phyloP scores from a whole-genome alignment of 1,140 invertebrate species.

The Heliconius hewitsoni region DNA sequence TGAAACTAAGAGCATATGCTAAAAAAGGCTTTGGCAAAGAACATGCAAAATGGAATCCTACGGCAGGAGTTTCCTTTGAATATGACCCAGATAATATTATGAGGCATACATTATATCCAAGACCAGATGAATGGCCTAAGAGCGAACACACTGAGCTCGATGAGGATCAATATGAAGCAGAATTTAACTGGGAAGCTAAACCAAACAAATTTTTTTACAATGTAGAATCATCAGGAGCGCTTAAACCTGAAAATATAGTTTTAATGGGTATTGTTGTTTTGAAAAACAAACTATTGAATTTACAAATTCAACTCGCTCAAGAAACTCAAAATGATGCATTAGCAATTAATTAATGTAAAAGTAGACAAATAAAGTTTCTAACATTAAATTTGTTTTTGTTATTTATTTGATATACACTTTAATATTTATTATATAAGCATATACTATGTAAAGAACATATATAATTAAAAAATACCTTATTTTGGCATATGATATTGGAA shows the following conservation, averaged over 20 bases:
- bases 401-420: neutral
- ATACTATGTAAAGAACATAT: neutral
- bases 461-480: too few species aligned
- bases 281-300: slow-evolving; percentile 97
- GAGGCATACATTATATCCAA: slow-evolving; percentile 97
- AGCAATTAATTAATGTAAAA: slow-evolving; percentile 83
- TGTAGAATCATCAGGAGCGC: slow-evolving; percentile 96
- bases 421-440: neutral
- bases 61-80: slow-evolving; percentile 98
- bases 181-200: slow-evolving; percentile 95
- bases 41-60: slow-evolving; percentile 99
- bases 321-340: slow-evolving; percentile 92
- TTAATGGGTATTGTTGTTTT: slow-evolving; percentile 95
- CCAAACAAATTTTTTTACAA: slow-evolving; percentile 99
- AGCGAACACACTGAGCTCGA: slow-evolving; percentile 97
- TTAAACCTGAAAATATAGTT: slow-evolving; percentile 98
- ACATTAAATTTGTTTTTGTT: slow-evolving; percentile 18
- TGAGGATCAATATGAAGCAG: slow-evolving; percentile 97
- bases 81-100: slow-evolving; percentile 99
- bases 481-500: neutral
- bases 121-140: slow-evolving; percentile 99
- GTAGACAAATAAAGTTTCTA: slow-evolving; percentile 15
- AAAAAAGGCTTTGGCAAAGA: slow-evolving; percentile 99
- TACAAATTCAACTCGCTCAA: slow-evolving; percentile 95
- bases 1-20: slow-evolving; percentile 97